These are phyloP conservation scores for Pandemis cinnamomeana DNA, from an alignment of 2,888 invertebrate genomes.

Conservation along the genomic window DNA sequence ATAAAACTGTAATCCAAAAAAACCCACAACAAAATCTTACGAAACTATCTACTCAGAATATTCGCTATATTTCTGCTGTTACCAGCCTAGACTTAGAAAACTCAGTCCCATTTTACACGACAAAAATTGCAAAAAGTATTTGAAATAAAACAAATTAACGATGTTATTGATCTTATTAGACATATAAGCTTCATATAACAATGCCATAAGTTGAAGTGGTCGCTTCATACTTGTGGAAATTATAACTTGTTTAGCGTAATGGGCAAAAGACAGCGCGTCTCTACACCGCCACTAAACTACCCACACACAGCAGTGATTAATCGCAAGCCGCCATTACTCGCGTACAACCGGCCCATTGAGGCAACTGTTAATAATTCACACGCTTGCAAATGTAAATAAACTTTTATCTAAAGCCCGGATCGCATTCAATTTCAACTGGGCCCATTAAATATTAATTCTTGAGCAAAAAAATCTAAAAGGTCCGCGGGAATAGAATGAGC, in stretches of 20 bases:
- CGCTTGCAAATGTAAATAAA: constrained; percentile 62
- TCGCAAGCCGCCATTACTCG: constrained; percentile 19
- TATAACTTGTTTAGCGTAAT: neutral
- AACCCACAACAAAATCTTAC: neutral
- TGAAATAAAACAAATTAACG: neutral
- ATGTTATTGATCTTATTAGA: neutral
- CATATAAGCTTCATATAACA: neutral
- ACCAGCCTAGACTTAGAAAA: neutral
- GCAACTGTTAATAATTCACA: constrained; percentile 55
- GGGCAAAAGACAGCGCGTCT: neutral
- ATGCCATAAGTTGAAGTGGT: neutral
- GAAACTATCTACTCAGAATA: neutral
- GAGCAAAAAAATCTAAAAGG: constrained; percentile 62
- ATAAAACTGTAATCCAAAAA: neutral
- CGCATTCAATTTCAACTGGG: constrained; percentile 69
- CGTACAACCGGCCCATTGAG: constrained; percentile 38
- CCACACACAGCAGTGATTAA: constrained; percentile 31
- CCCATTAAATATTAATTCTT: constrained; percentile 75
- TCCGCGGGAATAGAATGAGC: constrained; percentile 60
- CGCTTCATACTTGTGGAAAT: neutral
- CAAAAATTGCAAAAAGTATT: neutral
- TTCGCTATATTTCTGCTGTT: neutral
- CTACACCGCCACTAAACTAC: constrained; percentile 13
- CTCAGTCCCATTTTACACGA: neutral
- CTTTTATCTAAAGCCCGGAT: constrained; percentile 65